Percentiles rank a stretch among this genome's conserved stretches.
phyloP scores from a whole-genome alignment of 2,797 vertebrate species.

The Esox lucius region DNA sequence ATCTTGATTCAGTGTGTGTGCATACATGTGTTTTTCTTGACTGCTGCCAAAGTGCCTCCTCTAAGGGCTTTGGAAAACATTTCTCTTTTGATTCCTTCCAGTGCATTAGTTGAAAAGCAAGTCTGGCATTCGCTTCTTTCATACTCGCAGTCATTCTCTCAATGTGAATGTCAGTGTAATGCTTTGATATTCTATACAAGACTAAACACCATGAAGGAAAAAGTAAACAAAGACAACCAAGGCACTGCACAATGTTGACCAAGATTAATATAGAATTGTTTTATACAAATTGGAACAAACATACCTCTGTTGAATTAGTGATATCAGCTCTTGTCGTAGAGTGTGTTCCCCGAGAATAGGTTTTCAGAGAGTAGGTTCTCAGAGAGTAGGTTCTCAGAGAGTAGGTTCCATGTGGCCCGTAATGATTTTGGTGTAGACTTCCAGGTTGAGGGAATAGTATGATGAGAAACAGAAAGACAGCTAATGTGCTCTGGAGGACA shows the following conservation, averaged over 20 bases:
- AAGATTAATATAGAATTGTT: neutral
- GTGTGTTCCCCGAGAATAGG: neutral
- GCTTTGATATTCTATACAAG: slow-evolving; percentile 12
- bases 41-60: neutral
- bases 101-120: slow-evolving; percentile 32
- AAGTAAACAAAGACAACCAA: slow-evolving; percentile 46
- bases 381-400: too few relatives aligned
- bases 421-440: too few relatives aligned
- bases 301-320: neutral
- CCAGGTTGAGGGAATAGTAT: too few relatives aligned
- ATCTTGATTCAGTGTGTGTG: slow-evolving; percentile 12
- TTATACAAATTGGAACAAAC: neutral
- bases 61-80: slow-evolving; percentile 19
- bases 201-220: slow-evolving; percentile 20
- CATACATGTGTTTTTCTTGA: slow-evolving; percentile 12
- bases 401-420: too few relatives aligned
- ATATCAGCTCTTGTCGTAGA: neutral
- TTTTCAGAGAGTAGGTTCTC: too few relatives aligned
- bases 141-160: slow-evolving; percentile 22
- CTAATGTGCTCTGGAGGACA: too few relatives aligned
- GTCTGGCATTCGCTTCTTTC: slow-evolving; percentile 6
- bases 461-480: too few relatives aligned
- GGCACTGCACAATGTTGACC: neutral
- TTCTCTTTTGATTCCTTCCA: slow-evolving; percentile 20
- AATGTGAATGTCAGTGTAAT: slow-evolving; percentile 8